These are phyloP conservation scores for Philopotamus ludificatus DNA, from an alignment of 1,140 invertebrate genomes.

Conservation along the genomic window DNA sequence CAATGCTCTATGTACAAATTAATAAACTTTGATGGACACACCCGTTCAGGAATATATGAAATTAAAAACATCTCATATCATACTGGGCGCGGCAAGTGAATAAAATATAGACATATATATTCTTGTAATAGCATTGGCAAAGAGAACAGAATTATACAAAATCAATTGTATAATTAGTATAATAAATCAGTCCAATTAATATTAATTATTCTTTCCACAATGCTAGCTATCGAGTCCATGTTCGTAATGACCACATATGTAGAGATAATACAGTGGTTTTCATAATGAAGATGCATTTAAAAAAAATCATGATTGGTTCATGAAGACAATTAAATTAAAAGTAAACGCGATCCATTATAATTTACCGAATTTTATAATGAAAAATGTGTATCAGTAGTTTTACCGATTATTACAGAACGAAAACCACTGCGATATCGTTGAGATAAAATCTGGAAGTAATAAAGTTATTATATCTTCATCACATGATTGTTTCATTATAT, in stretches of 20 bases:
- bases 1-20: no score
- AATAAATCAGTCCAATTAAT: slow-evolving; percentile 43
- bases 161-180: slow-evolving; percentile 37
- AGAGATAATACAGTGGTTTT: slow-evolving; percentile 41
- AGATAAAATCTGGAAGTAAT: slow-evolving; percentile 12
- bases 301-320: no score
- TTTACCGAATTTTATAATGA: no score
- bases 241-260: no score
- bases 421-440: slow-evolving; percentile 38
- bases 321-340: no score
- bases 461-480: slow-evolving; percentile 30
- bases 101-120: no score
- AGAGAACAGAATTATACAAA: slow-evolving; percentile 36
- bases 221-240: slow-evolving; percentile 41
- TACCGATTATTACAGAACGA: slow-evolving; percentile 31
- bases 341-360: no score
- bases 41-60: no score
- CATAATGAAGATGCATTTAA: slow-evolving; percentile 26
- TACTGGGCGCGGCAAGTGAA: slow-evolving; percentile 38
- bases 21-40: no score
- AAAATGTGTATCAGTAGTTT: slow-evolving; percentile 5
- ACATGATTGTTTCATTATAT: slow-evolving; percentile 37
- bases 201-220: slow-evolving; percentile 39
- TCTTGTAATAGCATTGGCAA: slow-evolving; percentile 41
- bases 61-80: no score